These are phyloP conservation scores for Python bivittatus DNA, from an alignment of 2,113 vertebrate genomes.

Conservation along the genomic window DNA sequence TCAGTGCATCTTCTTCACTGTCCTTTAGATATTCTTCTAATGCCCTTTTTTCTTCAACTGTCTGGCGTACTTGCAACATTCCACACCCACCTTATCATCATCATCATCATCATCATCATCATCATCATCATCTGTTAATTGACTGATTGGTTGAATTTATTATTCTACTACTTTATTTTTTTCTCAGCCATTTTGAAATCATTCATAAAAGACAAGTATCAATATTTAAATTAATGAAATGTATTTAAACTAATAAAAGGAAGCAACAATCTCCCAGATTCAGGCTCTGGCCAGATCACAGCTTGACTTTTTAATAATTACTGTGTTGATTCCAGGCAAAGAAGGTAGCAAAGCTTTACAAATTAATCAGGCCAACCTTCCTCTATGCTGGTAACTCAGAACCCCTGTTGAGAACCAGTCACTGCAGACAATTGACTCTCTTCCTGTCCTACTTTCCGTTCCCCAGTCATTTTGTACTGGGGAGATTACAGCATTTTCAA, in stretches of 20 bases:
- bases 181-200: not conserved
- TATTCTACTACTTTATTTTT: not conserved
- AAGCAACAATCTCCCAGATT: not conserved
- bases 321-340: not conserved
- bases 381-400: not conserved
- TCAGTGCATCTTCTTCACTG: no score
- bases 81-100: no score
- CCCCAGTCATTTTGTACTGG: not conserved
- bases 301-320: not conserved
- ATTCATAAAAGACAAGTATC: not conserved
- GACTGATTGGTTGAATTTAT: not conserved
- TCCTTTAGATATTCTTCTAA: no score
- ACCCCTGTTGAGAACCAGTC: not conserved
- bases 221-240: not conserved
- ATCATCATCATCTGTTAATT: not conserved
- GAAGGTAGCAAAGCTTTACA: not conserved
- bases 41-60: no score
- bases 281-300: not conserved
- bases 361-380: not conserved
- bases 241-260: not conserved
- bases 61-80: no score
- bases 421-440: not conserved
- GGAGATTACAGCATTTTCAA: not conserved
- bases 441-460: not conserved
- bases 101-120: no score